Evolutionary conservation across 2,113 vertebrate genomes (phyloP).

Genomic region (Apistogramma diplotaenia): DNA sequence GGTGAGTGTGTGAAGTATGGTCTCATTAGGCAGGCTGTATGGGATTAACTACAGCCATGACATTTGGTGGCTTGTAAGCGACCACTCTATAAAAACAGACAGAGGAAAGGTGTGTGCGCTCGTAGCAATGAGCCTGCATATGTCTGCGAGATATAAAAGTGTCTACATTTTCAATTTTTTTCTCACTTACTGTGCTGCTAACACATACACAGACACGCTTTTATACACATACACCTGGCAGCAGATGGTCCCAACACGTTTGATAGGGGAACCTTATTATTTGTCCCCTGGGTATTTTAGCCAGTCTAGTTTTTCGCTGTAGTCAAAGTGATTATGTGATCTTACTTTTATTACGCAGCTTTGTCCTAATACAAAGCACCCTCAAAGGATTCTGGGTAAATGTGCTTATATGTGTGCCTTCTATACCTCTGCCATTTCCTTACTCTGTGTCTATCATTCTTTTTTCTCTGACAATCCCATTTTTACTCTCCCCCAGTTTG

Average conservation of each 20-base stretch:
- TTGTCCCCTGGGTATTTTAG: slow-evolving; percentile 71
- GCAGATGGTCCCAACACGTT: slow-evolving; percentile 49
- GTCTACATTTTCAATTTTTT: slow-evolving; percentile 33
- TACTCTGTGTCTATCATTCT: slow-evolving; percentile 25
- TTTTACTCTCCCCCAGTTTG: not conserved
- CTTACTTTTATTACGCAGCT: slow-evolving; percentile 67
- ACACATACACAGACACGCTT: slow-evolving; percentile 14
- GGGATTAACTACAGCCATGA: slow-evolving; percentile 73
- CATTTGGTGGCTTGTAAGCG: slow-evolving; percentile 73
- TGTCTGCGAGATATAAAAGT: slow-evolving; percentile 36
- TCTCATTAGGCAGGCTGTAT: slow-evolving; percentile 71
- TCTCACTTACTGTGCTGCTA: not conserved
- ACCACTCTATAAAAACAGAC: slow-evolving; percentile 72
- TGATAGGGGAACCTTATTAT: slow-evolving; percentile 69
- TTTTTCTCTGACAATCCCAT: slow-evolving; percentile 1
- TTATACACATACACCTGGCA: slow-evolving; percentile 53
- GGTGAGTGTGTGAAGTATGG: slow-evolving; percentile 62
- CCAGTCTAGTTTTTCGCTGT: slow-evolving; percentile 42
- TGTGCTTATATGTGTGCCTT: slow-evolving; percentile 16
- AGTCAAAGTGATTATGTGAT: slow-evolving; percentile 72
- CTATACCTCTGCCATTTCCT: slow-evolving; percentile 45
- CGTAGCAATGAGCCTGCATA: slow-evolving; percentile 2
- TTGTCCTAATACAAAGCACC: slow-evolving; percentile 69
- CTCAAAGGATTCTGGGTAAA: slow-evolving; percentile 62
- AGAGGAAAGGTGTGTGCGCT: slow-evolving; percentile 22